Evolutionary conservation across 2,888 invertebrate species (phyloP).

Genomic region (Lasius fuliginosus): DNA sequence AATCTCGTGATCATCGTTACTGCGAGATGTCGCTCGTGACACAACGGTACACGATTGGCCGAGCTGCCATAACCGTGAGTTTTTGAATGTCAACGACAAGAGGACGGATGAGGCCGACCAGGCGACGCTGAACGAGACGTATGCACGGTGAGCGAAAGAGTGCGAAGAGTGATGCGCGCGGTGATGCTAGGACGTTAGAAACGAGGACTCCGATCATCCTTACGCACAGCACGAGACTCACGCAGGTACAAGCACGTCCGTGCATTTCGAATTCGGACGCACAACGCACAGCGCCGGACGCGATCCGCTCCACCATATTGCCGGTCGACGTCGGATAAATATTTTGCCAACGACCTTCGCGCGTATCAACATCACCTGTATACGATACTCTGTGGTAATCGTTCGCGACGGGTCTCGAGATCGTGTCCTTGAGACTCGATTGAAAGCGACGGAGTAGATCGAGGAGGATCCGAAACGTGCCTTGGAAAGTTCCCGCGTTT

Average conservation of each 20-base stretch:
- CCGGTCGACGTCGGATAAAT: background rate
- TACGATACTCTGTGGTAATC: background rate
- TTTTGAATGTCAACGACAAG: conserved; percentile 81
- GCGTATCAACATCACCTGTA: no score
- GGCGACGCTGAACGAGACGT: conserved; percentile 63
- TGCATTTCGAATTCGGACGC: no score
- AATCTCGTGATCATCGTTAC: background rate
- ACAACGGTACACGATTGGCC: conserved; percentile 32
- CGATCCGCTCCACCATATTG: conserved; percentile 18
- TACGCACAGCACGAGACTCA: background rate
- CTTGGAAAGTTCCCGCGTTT: conserved; percentile 77
- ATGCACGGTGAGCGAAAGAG: background rate
- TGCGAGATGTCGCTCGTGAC: conserved; percentile 47
- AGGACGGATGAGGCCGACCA: conserved; percentile 75
- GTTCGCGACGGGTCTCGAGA: no score
- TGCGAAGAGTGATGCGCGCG: background rate
- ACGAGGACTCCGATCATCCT: conserved; percentile 51
- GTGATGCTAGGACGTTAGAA: conserved; percentile 53
- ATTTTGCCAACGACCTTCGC: conserved; percentile 33
- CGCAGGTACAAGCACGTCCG: background rate
- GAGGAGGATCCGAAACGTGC: background rate
- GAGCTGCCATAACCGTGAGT: conserved; percentile 80
- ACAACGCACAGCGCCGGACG: background rate
- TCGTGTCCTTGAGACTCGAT: background rate
- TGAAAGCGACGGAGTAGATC: background rate